Conservation (phyloP, 2,113 vertebrate genomes). For the Epinephelus cyanopodus region DNA sequence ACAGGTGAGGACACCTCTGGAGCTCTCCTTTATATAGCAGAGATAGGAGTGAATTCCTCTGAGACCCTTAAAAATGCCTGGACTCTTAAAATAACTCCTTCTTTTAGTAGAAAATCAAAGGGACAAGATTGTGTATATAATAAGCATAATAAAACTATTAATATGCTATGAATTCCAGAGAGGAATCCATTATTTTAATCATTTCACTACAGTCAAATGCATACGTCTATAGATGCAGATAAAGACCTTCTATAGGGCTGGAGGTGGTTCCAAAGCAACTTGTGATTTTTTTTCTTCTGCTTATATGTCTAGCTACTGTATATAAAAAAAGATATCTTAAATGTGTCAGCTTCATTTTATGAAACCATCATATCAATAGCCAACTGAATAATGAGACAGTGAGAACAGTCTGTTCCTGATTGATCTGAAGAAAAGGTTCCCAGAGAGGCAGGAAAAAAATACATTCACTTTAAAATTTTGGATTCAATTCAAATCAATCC, state of each 20-base stretch:
- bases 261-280: neutral
- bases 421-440: slow-evolving; percentile 6
- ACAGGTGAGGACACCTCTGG: neutral
- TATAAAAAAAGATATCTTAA: neutral
- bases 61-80: neutral
- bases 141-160: neutral
- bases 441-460: neutral
- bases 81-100: too few relatives aligned
- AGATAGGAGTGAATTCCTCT: neutral
- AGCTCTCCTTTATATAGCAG: neutral
- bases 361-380: neutral
- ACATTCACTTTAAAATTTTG: neutral
- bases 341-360: neutral
- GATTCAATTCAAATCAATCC: slow-evolving; percentile 16
- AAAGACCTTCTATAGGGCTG: neutral
- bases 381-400: neutral
- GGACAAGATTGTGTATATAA: too few relatives aligned
- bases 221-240: too few relatives aligned
- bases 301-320: neutral
- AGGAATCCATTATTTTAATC: neutral
- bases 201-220: too few relatives aligned
- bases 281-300: neutral
- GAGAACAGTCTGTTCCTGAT: slow-evolving; percentile 23
- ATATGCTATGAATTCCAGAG: neutral
- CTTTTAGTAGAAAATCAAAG: too few relatives aligned